Evolutionary conservation across 2,888 invertebrate genomes (phyloP), one percentile per base, ranked within the genome.

Genomic region (Empis stercorea): DNA sequence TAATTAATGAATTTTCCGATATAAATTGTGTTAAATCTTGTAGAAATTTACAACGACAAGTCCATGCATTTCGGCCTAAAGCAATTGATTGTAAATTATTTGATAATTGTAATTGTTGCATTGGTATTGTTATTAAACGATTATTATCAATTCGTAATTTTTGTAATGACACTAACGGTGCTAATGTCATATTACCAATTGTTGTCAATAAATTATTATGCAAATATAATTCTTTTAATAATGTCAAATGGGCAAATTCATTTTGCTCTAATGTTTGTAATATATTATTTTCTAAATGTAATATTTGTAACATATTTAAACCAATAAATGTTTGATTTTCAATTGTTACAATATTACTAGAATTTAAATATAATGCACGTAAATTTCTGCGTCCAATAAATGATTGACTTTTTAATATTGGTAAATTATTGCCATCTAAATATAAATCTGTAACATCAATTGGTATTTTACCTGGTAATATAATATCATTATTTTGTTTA

Each of bases 381-480:
- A 93, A 81, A 69, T 88, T 89, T 64, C 91, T 91, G 44, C 91
- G 78, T 1, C 91, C 92, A 55, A 91, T 87, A 66, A 95, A 91
- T 47, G 86, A 84, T 64, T 91, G 86, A 62, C 86, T 83, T 64
- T 87, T 84, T 55, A 95, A 71, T 59, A 86, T 83, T 51, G 79
- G 81, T 56, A 94, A 77, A 60, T 87, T 81, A 67, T 93, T 92
- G 36, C 93, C 93, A 64, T 93, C 93, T 60, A 95, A 72, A 66
- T 89, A 91, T 52, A 95, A 80, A 64, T 93, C 89, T 9, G 93
- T 93, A 9, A 91, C 89, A 63, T 94, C 92, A 85, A 92, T 91
- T 2, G 95, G 95, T 61, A 95, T 83, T 57, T 85, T 79, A 32
- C 81, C 76, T 0, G 93, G 92, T 57, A 66, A 49, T 4, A 50